These are phyloP conservation scores for Lagorchestes hirsutus DNA, from an alignment of 2,797 vertebrate species.

Conservation along the genomic window DNA sequence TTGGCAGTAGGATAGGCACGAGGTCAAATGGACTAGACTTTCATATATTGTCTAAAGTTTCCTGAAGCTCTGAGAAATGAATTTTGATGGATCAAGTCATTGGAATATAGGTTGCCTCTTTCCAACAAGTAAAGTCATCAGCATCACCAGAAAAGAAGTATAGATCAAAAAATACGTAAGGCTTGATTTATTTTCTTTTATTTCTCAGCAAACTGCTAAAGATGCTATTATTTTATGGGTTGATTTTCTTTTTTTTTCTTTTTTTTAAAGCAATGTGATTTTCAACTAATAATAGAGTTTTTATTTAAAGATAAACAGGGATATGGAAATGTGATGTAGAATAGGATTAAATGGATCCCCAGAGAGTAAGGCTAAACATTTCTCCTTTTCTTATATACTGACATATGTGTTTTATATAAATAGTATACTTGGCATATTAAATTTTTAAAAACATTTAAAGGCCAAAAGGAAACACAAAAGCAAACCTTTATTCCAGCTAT, in stretches of 20 bases:
- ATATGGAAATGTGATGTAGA: slow-evolving; percentile 7
- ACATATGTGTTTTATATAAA: slow-evolving; percentile 30
- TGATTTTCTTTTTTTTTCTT: slow-evolving; percentile 12
- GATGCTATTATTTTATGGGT: neutral
- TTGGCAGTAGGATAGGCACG: slow-evolving; percentile 28
- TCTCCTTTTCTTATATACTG: neutral
- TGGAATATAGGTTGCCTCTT: neutral
- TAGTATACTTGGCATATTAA: neutral
- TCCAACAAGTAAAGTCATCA: neutral
- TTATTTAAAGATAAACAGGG: neutral
- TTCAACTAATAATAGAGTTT: neutral
- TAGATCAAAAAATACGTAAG: neutral
- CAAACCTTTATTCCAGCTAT: neutral
- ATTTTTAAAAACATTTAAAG: slow-evolving; percentile 1
- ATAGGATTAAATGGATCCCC: neutral
- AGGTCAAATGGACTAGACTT: neutral
- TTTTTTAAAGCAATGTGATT: slow-evolving; percentile 13
- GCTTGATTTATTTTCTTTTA: neutral
- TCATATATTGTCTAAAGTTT: neutral
- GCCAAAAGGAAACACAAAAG: slow-evolving; percentile 13
- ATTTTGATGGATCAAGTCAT: neutral
- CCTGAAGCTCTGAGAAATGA: neutral
- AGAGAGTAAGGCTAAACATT: neutral
- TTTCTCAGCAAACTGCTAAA: slow-evolving; percentile 4
- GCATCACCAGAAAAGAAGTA: neutral